Evolutionary conservation across 2,888 invertebrate species (phyloP), one percentile per base, ranked within the genome.

Genomic region (Endotricha flammealis): DNA sequence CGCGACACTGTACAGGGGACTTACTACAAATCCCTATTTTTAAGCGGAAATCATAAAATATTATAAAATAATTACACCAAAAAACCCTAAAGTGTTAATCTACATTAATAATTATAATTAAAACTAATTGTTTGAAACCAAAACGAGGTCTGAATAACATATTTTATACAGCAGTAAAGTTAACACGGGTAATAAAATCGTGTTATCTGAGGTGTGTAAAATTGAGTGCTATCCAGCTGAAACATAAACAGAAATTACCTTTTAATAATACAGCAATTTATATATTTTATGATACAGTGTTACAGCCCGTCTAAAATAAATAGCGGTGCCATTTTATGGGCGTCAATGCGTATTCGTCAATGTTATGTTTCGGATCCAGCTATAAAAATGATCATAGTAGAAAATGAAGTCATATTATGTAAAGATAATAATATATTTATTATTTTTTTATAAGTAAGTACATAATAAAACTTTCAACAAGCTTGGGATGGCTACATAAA

Each of bases 201-300:
- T 44, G 64, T 61, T 71, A 75, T 72, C 71, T 59, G 59, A 61
- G 61, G 62, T 59, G 57, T 54, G 64, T 69, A 56, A 70, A 75
- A 67, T 70, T 70, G 52, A 69, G 59, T 62, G 62, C 53, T 53
- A 49, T 47, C 48, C 50, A 38, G 49, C 34, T 36, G 49, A 51
- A 46, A 57, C 57, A 55, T 64, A 64, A 70, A 66, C 54, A 63
- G 48, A 57, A 56, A 61, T 51, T 43, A 45, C 43, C 38, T 48
- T 59, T 62, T 59, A 64, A 64, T 67, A 63, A 61, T 58, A 50
- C 44, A 54, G 52, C 44, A 37, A 52, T 58, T 54, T 50, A 45
- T 50, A 41, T 48, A 53, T 58, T 55, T 60, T 58, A 59, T 48
- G 48, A 48, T 48, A 37, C 40, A 32, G 42, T 42, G 38, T 35